Base-by-base conservation (phyloP, 2,113 vertebrate species). In the Trichomycterus rosablanca region DNA sequence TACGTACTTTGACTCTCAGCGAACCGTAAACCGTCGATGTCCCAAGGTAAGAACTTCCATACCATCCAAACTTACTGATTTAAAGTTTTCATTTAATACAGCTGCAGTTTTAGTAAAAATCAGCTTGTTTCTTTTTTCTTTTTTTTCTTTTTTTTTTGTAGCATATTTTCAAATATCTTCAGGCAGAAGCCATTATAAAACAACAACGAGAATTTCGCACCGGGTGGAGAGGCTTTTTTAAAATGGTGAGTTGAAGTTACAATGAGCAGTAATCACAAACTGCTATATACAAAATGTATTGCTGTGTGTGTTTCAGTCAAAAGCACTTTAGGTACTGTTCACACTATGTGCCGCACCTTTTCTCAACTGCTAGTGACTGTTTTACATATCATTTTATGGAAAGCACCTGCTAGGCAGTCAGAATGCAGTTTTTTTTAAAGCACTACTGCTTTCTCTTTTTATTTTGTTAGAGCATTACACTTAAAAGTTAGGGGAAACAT, bases 131-230 rank as follows among this genome's bases (percentile, higher is more conserved):
- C 26, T 19, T 30, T 9, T 3, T 2, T 8, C 15, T 64, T 14
- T 14, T n/a, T 45, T 23, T n/a, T 30, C 30, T 35, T 23, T 60
- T 18, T 32, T 11, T 15, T 4, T 9, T 59, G n/a, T 49, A 49
- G 93, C 93, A 95, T 84, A 95, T 95, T 87, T 90, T 84, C 75
- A 93, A 92, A 76, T 95, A 95, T 70, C 86, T 95, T 34, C 91
- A 92, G 81, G 93, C 93, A 7, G 93, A 95, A 74, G 92, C 92
- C 15, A 80, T 92, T 61, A 93, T 93, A 78, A 94, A 93, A 76
- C 88, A 91, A 49, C 84, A 87, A 53, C 83, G 74, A n/a, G 89
- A 91, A 72, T 95, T 92, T 78, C 76, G 89, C 63, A 85, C 80
- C 3, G 90, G 88, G 45, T 95, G 93, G 93, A 92, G 89, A 81